Conservation (phyloP, 2,888 invertebrate species). For the Dryococelus australis region DNA sequence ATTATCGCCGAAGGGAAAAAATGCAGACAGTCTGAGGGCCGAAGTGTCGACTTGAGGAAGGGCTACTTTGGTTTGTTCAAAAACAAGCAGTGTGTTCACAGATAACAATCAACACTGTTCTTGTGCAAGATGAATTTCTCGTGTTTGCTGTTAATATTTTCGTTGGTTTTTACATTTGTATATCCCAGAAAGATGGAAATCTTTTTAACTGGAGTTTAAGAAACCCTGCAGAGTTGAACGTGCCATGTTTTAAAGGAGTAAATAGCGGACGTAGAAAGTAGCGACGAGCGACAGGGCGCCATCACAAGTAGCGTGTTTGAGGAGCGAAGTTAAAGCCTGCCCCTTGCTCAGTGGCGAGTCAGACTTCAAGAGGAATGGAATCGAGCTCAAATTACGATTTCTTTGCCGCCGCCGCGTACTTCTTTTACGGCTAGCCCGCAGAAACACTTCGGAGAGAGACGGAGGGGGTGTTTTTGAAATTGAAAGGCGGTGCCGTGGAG, state of each 20-base stretch:
- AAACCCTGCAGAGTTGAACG: neutral
- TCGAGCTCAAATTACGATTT: conserved; percentile 16
- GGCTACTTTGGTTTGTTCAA: too few relatives aligned
- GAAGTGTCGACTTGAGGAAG: too few relatives aligned
- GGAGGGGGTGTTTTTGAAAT: neutral
- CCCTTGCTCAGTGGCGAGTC: neutral
- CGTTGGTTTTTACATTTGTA: neutral
- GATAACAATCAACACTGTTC: too few relatives aligned
- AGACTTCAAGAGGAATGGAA: neutral
- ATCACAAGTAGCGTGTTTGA: neutral
- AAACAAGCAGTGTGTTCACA: too few relatives aligned
- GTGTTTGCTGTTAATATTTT: neutral
- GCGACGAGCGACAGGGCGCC: neutral
- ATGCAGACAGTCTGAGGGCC: too few relatives aligned
- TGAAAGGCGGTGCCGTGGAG: neutral
- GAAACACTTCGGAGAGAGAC: neutral
- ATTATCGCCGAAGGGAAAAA: too few relatives aligned
- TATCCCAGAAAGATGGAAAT: neutral
- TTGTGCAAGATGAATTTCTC: neutral
- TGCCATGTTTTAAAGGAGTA: neutral
- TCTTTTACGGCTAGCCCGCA: neutral
- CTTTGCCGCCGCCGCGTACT: neutral
- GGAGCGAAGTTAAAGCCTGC: neutral
- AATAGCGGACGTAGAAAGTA: neutral
- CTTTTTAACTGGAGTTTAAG: neutral